Base-by-base conservation (phyloP, 2,113 vertebrate genomes). In the Mixornis gularis region DNA sequence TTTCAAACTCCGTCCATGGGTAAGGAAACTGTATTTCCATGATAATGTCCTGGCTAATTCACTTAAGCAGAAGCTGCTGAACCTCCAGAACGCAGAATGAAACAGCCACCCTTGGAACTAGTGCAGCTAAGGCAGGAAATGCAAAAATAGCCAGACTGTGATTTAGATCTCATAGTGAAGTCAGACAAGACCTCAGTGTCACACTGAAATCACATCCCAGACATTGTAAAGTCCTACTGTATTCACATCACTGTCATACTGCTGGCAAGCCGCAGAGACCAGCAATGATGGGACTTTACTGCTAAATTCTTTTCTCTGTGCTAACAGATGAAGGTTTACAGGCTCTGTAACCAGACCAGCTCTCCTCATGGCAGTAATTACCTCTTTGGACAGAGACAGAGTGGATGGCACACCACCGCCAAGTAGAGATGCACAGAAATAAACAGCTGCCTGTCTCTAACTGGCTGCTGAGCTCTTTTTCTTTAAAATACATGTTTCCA, bases 171-270 rank as follows among this genome's bases (percentile, higher is more conserved):
- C 12, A 0, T 30, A 48, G 51, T 44, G 71, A 91, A 92, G 92
- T 77, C 85, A 95, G 81, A 87, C 72, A 43, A 91, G 92, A 91
- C 76, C 85, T 96, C 89, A 79, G 77, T 62, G 87, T 92, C 92
- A 85, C 85, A 72, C n/a, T 93, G 89, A 95, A 95, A 94, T 93
- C 89, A 85, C 91, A 94, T 90, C 89, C 85, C 87, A 93, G 74
- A 78, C 84, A 59, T n/a, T 76, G 74, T 68, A 9, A 87, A 93
- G 91, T 95, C 87, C 87, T 68, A 53, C 86, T 92, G 87, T 62
- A 87, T 81, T 89, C 90, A 58, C 83, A 86, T 94, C 88, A 76
- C 77, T 91, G 81, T 93, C 90, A 93, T 38, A 9, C 72, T 71
- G 70, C 81, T 91, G 81, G 87, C 71, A 79, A 91, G 89, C 74